Evolutionary conservation across 2,797 vertebrate genomes (phyloP).

Genomic region (Anolis apletophallus): DNA sequence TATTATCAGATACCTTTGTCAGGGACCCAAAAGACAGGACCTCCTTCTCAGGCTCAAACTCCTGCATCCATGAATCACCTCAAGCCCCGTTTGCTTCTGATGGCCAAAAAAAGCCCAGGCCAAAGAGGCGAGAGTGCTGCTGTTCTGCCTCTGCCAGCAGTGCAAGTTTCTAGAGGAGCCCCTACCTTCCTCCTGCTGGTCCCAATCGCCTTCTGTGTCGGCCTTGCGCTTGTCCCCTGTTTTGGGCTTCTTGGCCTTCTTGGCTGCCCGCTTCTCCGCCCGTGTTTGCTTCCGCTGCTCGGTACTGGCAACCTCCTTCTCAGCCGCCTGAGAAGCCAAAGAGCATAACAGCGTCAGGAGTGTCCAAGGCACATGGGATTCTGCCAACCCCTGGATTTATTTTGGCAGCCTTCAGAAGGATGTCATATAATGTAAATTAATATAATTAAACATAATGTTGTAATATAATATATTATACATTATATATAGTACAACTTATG

Average conservation of each 20-base stretch:
- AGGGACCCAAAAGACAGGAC: too few relatives aligned
- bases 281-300: constrained; percentile 86
- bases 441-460: too few relatives aligned
- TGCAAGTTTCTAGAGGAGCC: not conserved
- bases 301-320: constrained; percentile 87
- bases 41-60: too few relatives aligned
- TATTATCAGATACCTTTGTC: too few relatives aligned
- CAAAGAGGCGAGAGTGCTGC: too few relatives aligned
- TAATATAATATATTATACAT: too few relatives aligned
- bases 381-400: too few relatives aligned
- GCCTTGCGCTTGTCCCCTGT: constrained; percentile 86
- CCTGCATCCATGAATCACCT: not conserved
- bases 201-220: constrained; percentile 79
- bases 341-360: not conserved
- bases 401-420: too few relatives aligned
- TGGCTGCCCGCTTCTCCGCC: constrained; percentile 88
- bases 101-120: not conserved
- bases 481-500: too few relatives aligned
- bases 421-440: too few relatives aligned
- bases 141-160: not conserved
- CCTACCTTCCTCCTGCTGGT: constrained; percentile 76
- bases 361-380: too few relatives aligned
- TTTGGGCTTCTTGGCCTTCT: constrained; percentile 83
- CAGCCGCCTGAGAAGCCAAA: constrained; percentile 82
- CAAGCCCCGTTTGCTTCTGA: not conserved